Base-by-base conservation (phyloP, 2,888 invertebrate genomes). In the Patella pellucida region DNA sequence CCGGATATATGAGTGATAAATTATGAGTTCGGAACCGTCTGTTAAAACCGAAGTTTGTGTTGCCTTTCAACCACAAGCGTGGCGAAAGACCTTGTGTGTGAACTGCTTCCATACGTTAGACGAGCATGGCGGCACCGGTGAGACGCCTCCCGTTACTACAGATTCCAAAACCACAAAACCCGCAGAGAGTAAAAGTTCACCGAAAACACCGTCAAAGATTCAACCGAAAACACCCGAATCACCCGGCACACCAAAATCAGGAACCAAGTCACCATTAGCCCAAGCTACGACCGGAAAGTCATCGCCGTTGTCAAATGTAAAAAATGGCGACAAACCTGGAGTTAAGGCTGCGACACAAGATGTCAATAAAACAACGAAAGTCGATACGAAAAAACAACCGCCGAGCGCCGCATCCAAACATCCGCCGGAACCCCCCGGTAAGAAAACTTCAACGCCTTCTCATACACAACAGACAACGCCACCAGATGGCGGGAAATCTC, bases 1-100 rank as follows among this genome's bases (percentile, higher is more conserved):
- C 50, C 31, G 11, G 50, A 41, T 73, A 23, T 68, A n/a, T 71
- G 54, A 52, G 11, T 31, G n/a, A 75, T 19, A 69, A 41, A 27
- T 23, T 27, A 68, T 74, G 52, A 76, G 69, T 52, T 79, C 81
- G 19, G 52, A 76, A 41, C 70, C 69, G 19, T 31, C 71, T 5
- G 76, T 73, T 14, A 79, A 77, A 41, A 79, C 82, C 67, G 75
- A 78, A 1, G 84, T 86, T 27, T 89, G 89, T 80, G 79, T 77
- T 3, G 82, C 76, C 69, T 92, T 92, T 83, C 91, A 92, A 83
- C 89, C 91, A 14, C 92, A 92, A 78, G 88, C 89, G 71, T 91
- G 91, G 88, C 81, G 88, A 67, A 90, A 89, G 79, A 91, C 89
- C 51, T 84, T 91, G 50, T 92, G 92, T 85, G 89, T 88, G 79